Evolutionary conservation across 2,113 vertebrate species (phyloP).

Genomic region (Apistogramma diplotaenia): DNA sequence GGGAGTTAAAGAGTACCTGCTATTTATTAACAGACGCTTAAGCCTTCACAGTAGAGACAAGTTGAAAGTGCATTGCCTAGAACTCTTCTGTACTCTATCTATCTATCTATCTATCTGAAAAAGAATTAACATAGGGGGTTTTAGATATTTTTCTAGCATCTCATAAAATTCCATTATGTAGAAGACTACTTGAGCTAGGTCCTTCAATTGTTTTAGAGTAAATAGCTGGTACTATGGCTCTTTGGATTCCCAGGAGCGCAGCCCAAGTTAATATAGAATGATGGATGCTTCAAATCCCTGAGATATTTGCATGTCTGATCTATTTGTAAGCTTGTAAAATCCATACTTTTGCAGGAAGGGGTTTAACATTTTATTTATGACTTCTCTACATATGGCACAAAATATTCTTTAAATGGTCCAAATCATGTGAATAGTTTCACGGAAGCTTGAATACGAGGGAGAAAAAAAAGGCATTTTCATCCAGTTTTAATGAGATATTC

Average conservation of each 20-base stretch:
- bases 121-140: too few relatives aligned
- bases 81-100: not conserved
- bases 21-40: constrained; percentile 50
- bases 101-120: not conserved
- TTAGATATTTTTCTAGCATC: too few relatives aligned
- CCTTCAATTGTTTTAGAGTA: too few relatives aligned
- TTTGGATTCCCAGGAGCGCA: too few relatives aligned
- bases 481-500: not conserved
- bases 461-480: not conserved
- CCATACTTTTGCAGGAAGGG: not conserved
- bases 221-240: too few relatives aligned
- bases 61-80: not conserved
- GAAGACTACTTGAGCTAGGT: too few relatives aligned
- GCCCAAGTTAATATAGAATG: not conserved
- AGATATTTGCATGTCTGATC: not conserved
- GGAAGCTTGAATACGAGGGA: not conserved
- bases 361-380: not conserved
- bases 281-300: not conserved
- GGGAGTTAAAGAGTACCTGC: constrained; percentile 28
- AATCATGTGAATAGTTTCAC: not conserved
- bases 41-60: not conserved
- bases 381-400: not conserved
- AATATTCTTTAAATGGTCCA: not conserved
- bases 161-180: too few relatives aligned
- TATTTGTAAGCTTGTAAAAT: not conserved